Evolutionary conservation across 2,888 invertebrate species (phyloP).

Genomic region (Dicranocentrus wangi): DNA sequence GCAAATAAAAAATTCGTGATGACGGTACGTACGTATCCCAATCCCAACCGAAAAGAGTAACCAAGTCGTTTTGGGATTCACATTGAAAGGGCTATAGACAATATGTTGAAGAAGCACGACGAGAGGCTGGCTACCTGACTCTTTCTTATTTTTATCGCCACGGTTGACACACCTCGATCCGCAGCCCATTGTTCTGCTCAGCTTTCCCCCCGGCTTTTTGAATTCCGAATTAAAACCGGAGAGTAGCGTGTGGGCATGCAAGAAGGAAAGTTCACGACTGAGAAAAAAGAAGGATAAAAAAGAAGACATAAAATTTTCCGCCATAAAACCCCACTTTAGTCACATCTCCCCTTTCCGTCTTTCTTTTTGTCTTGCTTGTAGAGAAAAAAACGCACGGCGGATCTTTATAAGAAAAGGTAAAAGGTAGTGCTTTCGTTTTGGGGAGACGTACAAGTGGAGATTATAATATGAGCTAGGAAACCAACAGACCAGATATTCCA

Average conservation of each 20-base stretch:
- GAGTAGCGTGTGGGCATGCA: neutral
- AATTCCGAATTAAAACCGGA: too few species aligned
- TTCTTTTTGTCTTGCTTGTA: conserved; percentile 25
- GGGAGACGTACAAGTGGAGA: conserved; percentile 22
- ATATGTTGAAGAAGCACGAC: too few species aligned
- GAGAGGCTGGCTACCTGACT: too few species aligned
- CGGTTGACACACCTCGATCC: too few species aligned
- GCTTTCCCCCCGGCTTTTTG: too few species aligned
- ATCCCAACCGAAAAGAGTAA: too few species aligned
- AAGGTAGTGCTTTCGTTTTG: neutral
- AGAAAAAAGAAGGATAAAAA: conserved; percentile 30
- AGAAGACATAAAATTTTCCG: conserved; percentile 54
- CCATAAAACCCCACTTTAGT: conserved; percentile 55
- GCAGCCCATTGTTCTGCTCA: too few species aligned
- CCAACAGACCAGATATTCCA: conserved; percentile 23
- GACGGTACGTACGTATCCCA: neutral
- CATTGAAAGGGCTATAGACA: neutral
- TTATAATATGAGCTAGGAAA: conserved; percentile 18
- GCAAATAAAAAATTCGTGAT: conserved; percentile 9
- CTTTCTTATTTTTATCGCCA: too few species aligned
- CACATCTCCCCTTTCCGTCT: conserved; percentile 33
- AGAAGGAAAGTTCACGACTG: neutral
- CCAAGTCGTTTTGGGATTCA: conserved; percentile 7
- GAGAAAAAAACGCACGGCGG: too few species aligned
- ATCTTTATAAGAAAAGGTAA: too few species aligned